Evolutionary conservation across 2,113 vertebrate species (phyloP), one percentile per base, ranked within the genome.

Genomic region (Atherinomorus stipes): DNA sequence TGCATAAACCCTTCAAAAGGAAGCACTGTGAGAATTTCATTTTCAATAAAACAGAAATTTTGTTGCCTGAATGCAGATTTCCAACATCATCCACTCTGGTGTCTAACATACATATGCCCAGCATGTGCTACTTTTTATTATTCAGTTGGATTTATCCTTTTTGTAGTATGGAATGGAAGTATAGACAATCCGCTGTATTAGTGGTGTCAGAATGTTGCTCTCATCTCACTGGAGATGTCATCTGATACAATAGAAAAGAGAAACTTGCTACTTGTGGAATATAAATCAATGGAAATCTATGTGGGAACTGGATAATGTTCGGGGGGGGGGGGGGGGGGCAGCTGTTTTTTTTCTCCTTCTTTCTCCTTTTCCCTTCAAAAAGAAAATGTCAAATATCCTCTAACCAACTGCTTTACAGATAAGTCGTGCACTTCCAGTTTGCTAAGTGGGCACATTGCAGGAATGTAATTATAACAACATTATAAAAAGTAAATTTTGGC

Each of bases 1-100:
- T 26, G 34, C 67, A 60, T 31, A 49, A 60, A 80, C 18, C 25
- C 31, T 76, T 34, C 12, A 11, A 62, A 22, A 28, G 4, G 34
- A 50, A 63, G 49, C n/a, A 28, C 31, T 25, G 40, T 1, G 34
- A 73, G 10, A 61, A 18, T 45, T 19, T 34, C 16, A 21, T 11
- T 57, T 80, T 11, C 4, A 64, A 58, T 21, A 4, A 31, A 52
- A 28, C 1, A 19, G 2, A 69, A 34, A 51, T 67, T 61, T 11
- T 13, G 42, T 34, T 47, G 23, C 15, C 9, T 40, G 16, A 65
- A 16, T 21, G 49, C 15, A 18, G 6, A 44, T 38, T 59, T 23
- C 4, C 37, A 56, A 64, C 22, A 45, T 25, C 4, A 18, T 40
- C 23, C 15, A 42, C 1, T 42, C 13, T 13, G 12, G 40, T n/a